Evolutionary conservation across 2,797 vertebrate species (phyloP).

Genomic region (Chaetodon trifasciatus): DNA sequence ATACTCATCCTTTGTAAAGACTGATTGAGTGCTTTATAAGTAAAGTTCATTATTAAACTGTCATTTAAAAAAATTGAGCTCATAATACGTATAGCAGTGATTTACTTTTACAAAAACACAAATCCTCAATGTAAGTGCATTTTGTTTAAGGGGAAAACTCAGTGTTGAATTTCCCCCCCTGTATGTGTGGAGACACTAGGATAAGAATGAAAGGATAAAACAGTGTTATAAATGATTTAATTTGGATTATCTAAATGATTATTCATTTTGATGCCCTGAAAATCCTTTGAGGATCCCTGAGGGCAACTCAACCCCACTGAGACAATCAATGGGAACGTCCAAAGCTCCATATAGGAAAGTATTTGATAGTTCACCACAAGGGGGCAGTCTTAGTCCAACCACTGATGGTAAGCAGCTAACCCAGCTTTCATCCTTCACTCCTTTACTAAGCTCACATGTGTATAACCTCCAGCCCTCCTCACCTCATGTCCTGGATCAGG

Average conservation of each 20-base stretch:
- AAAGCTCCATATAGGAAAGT: background rate
- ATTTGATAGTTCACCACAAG: constrained; percentile 56
- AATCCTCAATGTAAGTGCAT: background rate
- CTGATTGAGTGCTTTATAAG: background rate
- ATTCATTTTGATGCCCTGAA: background rate
- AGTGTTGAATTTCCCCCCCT: background rate
- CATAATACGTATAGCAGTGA: too few relatives aligned
- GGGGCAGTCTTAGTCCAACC: constrained; percentile 49
- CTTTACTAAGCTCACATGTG: background rate
- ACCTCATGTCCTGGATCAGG: constrained; percentile 98
- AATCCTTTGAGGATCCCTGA: background rate
- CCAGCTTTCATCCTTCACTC: background rate
- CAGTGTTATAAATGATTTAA: background rate
- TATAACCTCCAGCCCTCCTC: constrained; percentile 37
- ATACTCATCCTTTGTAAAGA: background rate
- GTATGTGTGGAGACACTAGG: background rate
- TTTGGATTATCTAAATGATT: background rate
- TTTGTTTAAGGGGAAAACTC: background rate
- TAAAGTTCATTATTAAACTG: too few relatives aligned
- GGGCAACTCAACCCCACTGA: background rate
- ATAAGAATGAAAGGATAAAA: background rate
- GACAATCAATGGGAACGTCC: background rate
- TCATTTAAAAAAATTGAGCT: too few relatives aligned
- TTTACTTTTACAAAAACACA: too few relatives aligned
- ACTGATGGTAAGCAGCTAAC: background rate